Evolutionary conservation across 2,113 vertebrate genomes (phyloP), one percentile per base, ranked within the genome.

Genomic region (Atherinomorus stipes): DNA sequence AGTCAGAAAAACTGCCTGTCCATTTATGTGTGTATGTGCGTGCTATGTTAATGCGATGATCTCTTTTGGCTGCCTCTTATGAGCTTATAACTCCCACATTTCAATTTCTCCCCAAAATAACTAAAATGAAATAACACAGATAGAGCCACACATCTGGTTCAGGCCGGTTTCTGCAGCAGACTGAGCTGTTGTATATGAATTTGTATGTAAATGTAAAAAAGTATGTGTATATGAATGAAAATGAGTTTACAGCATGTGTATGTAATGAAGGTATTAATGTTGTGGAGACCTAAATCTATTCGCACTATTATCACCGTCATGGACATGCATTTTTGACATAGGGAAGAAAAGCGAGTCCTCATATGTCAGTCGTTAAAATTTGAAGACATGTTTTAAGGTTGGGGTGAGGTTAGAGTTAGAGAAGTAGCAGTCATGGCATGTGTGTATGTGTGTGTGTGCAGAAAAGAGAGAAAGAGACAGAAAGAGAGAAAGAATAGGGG

Each of bases 41-140:
- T 18, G 50, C 18, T 44, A 45, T 61, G 62, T 62, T 74, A 64
- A 75, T 67, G 44, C 1, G 0, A 11, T 19, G 16, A 26, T 56
- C 18, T 42, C 12, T 25, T 63, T 64, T 37, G 65, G 28, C 21
- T 26, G 7, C 18, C 22, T 47, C 66, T 78, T 16, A 34, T 71
- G 40, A 67, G 23, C 18, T 40, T 47, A 57, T 15, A 59, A 25
- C 67, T 72, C 59, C 58, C 52, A 73, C 51, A 42, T 23, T 82
- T 73, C 19, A 73, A 1, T 70, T n/a, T 67, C 42, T 64, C 25
- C 75, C 50, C 47, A 16, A 80, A 77, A 80, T 50, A 74, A 56
- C 50, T 58, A 11, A 64, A 50, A 34, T 34, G 5, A 34, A 34
- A 34, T 34, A 34, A 34, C 31, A 69, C n/a, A 19, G 42, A 76